phyloP scores from a whole-genome alignment of 2,888 invertebrate species.

The Coleophora deauratella region DNA sequence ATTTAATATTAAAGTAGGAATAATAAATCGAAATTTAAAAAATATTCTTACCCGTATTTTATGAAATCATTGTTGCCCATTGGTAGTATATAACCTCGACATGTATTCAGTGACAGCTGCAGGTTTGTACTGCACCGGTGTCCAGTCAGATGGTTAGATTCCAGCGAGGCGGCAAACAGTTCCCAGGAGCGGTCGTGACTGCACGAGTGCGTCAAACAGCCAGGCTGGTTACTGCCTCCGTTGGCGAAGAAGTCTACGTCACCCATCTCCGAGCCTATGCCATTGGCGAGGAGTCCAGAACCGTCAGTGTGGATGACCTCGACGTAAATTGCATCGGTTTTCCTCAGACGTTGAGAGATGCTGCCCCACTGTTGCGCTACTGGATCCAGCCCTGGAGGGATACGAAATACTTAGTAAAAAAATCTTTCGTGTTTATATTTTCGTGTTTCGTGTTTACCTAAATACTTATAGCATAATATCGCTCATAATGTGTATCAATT shows the following conservation, averaged over 20 bases:
- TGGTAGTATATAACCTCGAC: conserved; percentile 25
- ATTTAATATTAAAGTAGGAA: too few species aligned
- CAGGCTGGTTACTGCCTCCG: conserved; percentile 81
- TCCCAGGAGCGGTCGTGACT: conserved; percentile 43
- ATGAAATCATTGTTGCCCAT: conserved; percentile 31
- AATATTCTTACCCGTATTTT: conserved; percentile 34
- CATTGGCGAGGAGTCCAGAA: conserved; percentile 42
- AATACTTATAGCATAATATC: too few species aligned
- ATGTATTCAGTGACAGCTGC: conserved; percentile 31
- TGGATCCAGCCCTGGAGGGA: conserved; percentile 39
- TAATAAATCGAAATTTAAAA: not conserved
- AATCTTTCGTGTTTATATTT: too few species aligned
- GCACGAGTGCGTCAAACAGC: conserved; percentile 36
- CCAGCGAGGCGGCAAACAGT: conserved; percentile 35
- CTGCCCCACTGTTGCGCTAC: conserved; percentile 31
- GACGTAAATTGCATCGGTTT: conserved; percentile 40
- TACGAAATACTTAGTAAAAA: not conserved
- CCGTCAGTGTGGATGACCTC: conserved; percentile 54
- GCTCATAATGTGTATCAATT: too few species aligned
- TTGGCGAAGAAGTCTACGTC: conserved; percentile 93
- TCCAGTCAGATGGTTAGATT: conserved; percentile 24
- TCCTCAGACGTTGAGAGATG: conserved; percentile 24
- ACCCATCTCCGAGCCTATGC: conserved; percentile 83
- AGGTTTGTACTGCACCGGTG: conserved; percentile 24
- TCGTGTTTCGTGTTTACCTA: too few species aligned